phyloP scores from a whole-genome alignment of 53 echinoderm and acorn worm species.

The Paracentrotus lividus region DNA sequence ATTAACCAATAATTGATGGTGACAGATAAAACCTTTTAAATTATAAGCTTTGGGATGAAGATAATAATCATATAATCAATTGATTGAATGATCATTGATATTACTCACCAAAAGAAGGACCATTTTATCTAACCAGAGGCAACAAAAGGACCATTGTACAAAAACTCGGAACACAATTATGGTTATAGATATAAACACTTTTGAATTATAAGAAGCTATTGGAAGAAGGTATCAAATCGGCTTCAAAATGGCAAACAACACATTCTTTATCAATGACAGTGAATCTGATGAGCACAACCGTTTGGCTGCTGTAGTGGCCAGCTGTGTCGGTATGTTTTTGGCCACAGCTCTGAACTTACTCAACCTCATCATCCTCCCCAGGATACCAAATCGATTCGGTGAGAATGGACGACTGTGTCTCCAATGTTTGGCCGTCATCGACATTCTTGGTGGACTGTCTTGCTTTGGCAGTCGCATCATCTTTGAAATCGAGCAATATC shows the following conservation, averaged over 20 bases:
- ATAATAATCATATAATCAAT: too few relatives aligned
- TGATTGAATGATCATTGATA: too few relatives aligned
- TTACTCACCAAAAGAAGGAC: too few relatives aligned
- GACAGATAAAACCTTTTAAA: too few relatives aligned
- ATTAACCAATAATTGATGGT: too few relatives aligned
- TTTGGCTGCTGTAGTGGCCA: constrained; percentile 22
- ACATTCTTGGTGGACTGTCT: constrained; percentile 48
- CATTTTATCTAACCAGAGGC: too few relatives aligned
- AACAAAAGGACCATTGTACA: too few relatives aligned
- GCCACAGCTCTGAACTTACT: constrained; percentile 45
- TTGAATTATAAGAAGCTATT: too few relatives aligned
- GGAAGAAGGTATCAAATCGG: not conserved
- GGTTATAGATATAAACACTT: too few relatives aligned
- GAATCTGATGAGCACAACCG: not conserved
- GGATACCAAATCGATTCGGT: constrained; percentile 56
- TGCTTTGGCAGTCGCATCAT: constrained; percentile 67
- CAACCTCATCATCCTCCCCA: constrained; percentile 54
- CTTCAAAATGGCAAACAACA: not conserved
- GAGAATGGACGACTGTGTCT: constrained; percentile 67
- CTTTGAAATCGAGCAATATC: constrained; percentile 32
- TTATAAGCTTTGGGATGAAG: too few relatives aligned
- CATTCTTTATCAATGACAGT: not conserved
- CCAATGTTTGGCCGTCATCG: constrained; percentile 61
- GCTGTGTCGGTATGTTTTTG: constrained; percentile 39
- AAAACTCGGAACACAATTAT: too few relatives aligned